Conservation (phyloP, 2,113 vertebrate genomes). For the Cnemophilus loriae region DNA sequence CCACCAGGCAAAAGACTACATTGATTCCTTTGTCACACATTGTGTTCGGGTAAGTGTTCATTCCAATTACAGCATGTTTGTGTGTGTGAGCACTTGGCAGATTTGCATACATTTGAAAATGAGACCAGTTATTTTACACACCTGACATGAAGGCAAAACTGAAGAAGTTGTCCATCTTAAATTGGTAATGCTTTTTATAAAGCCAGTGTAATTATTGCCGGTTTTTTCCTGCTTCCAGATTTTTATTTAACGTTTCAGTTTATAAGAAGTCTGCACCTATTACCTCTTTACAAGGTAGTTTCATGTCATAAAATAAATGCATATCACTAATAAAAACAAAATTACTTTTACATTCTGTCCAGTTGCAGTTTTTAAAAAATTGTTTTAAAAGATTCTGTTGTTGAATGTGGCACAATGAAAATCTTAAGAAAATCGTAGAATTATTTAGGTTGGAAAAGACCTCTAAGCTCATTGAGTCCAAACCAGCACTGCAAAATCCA, state of each 20-base stretch:
- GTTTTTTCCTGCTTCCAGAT: neutral
- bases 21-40: constrained; percentile 97
- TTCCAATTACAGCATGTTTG: neutral
- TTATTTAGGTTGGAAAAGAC: neutral
- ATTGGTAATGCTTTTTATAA: neutral
- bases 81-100: neutral
- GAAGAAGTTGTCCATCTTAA: neutral
- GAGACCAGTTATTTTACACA: neutral
- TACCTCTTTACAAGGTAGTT: neutral
- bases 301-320: neutral
- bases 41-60: constrained; percentile 86
- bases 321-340: neutral
- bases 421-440: neutral
- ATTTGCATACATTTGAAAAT: neutral
- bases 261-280: neutral
- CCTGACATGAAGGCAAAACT: neutral
- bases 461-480: neutral
- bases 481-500: neutral
- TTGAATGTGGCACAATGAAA: neutral
- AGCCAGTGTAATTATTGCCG: neutral
- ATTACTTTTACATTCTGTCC: neutral
- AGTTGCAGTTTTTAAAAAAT: neutral
- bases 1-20: constrained; percentile 98
- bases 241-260: neutral
- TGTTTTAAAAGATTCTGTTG: neutral